Conservation (phyloP, 2,888 invertebrate genomes). For the Odontothrips loti region DNA sequence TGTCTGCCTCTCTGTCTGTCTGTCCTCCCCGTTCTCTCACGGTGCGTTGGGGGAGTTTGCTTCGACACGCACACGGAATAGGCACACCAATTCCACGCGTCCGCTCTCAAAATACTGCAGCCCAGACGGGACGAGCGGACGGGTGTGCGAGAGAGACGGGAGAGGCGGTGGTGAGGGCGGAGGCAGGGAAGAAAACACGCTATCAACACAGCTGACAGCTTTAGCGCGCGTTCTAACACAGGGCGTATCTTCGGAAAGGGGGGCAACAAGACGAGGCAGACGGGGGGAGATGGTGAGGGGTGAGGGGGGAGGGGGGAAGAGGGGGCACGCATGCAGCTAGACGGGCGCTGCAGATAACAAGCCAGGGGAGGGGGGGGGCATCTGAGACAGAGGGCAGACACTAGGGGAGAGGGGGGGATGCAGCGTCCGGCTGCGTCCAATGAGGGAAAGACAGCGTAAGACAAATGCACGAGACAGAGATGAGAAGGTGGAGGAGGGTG, state of each 20-base stretch:
- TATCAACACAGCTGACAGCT: conserved; percentile 16
- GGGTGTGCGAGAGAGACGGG: not conserved
- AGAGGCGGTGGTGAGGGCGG: not conserved
- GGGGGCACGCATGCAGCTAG: not conserved
- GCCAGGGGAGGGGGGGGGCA: too few relatives aligned
- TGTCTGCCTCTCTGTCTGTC: not conserved
- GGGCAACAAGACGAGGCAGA: not conserved
- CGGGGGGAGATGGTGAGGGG: not conserved
- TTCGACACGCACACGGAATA: not conserved
- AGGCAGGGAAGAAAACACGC: not conserved
- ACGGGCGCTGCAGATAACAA: too few relatives aligned
- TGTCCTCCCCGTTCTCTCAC: not conserved
- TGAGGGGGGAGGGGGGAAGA: not conserved
- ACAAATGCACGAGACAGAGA: too few relatives aligned
- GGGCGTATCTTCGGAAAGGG: not conserved
- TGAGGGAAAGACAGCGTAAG: too few relatives aligned
- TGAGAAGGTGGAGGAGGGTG: not conserved
- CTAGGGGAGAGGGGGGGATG: too few relatives aligned
- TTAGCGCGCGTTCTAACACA: not conserved
- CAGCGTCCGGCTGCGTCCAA: too few relatives aligned
- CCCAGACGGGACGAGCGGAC: not conserved
- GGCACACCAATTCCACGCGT: not conserved
- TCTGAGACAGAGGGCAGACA: too few relatives aligned
- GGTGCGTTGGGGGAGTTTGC: not conserved
- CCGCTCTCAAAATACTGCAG: not conserved